Evolutionary conservation across 2,113 vertebrate species (phyloP).

Genomic region (Corydoras sp.): DNA sequence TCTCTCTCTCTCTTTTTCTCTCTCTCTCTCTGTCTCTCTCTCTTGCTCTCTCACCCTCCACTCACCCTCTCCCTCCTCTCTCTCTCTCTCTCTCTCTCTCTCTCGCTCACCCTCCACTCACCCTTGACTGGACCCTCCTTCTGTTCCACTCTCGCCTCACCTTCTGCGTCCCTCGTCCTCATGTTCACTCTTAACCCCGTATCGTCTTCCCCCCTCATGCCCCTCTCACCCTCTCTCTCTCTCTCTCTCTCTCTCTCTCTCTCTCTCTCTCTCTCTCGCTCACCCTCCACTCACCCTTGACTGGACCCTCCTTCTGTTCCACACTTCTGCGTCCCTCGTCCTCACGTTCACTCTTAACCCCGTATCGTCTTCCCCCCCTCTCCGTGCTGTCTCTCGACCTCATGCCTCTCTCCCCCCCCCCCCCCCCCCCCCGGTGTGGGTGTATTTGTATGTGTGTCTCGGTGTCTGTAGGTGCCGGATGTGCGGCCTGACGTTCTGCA

Average conservation of each 20-base stretch:
- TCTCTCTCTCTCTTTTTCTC: slow-evolving; percentile 20
- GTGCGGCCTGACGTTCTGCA: slow-evolving; percentile 99
- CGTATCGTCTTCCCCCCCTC: slow-evolving; percentile 20
- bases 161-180: slow-evolving; percentile 13
- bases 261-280: too few species aligned
- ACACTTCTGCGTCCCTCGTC: slow-evolving; percentile 32
- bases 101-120: slow-evolving; percentile 45
- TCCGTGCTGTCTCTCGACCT: slow-evolving; percentile 21
- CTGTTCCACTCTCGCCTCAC: slow-evolving; percentile 24
- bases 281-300: not conserved
- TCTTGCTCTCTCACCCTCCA: too few species aligned
- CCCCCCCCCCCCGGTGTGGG: slow-evolving; percentile 41
- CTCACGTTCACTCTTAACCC: not conserved
- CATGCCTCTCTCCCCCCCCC: slow-evolving; percentile 41
- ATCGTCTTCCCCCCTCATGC: slow-evolving; percentile 17
- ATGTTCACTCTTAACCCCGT: not conserved
- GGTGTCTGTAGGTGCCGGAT: slow-evolving; percentile 91
- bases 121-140: slow-evolving; percentile 5
- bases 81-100: slow-evolving; percentile 39
- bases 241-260: too few species aligned
- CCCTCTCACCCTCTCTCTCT: not conserved
- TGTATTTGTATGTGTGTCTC: slow-evolving; percentile 26
- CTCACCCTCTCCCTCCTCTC: slow-evolving; percentile 16
- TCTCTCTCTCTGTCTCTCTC: too few species aligned
- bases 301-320: slow-evolving; percentile 20